These are phyloP conservation scores for Mycalesis mineus DNA, from an alignment of 2,888 invertebrate genomes.

Conservation along the genomic window DNA sequence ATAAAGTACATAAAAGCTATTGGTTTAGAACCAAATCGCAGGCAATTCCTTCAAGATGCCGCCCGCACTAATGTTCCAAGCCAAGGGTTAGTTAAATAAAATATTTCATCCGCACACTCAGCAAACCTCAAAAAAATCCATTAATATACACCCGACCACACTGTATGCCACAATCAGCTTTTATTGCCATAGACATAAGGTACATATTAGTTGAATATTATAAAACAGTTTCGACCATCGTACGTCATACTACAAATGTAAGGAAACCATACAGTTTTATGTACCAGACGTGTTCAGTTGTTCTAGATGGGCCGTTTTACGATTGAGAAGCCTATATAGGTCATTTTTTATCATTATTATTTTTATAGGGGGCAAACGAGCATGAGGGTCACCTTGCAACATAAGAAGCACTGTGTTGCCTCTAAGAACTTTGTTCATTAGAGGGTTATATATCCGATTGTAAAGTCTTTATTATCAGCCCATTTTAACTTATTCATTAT, in stretches of 20 bases:
- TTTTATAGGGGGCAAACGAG: no score
- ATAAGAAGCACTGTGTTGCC: no score
- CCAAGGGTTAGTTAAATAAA: conserved; percentile 31
- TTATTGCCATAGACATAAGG: conserved; percentile 3
- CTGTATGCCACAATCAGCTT: not conserved
- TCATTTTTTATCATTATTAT: not conserved
- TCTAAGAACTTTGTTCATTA: no score
- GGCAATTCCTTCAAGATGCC: conserved; percentile 31
- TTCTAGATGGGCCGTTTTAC: conserved; percentile 31
- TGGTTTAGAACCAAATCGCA: conserved; percentile 15
- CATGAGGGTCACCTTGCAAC: no score
- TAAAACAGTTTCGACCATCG: conserved; percentile 7
- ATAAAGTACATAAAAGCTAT: conserved; percentile 16
- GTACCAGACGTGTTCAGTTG: conserved; percentile 32
- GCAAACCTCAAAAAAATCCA: conserved; percentile 29
- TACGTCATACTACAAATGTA: conserved; percentile 21
- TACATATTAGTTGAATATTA: not conserved
- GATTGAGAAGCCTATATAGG: not conserved
- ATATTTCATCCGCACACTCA: conserved; percentile 29
- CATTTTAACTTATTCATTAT: no score
- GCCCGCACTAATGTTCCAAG: conserved; percentile 27
- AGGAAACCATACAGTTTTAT: conserved; percentile 28
- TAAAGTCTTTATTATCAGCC: no score
- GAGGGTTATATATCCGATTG: no score
- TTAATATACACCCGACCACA: conserved; percentile 19